Conservation (phyloP, 2,888 invertebrate species). For the Lottia gigantea region DNA sequence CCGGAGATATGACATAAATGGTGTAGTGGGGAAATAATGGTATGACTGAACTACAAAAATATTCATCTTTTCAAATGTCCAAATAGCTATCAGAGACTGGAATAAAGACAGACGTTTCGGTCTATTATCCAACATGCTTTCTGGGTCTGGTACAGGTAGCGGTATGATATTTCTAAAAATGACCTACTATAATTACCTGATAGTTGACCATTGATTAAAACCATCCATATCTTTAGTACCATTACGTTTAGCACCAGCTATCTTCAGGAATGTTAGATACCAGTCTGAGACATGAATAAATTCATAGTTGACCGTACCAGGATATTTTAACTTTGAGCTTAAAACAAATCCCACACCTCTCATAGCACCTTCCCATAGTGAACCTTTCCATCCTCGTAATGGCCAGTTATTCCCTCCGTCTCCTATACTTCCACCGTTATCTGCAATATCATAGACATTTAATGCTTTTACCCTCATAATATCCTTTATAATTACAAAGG, state of each 20-base stretch:
- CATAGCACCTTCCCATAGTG: not conserved
- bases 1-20: too few relatives aligned
- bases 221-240: conserved; percentile 62
- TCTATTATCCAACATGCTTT: too few relatives aligned
- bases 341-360: not conserved
- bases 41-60: too few relatives aligned
- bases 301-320: conserved; percentile 32
- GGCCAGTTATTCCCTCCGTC: conserved; percentile 62
- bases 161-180: too few relatives aligned
- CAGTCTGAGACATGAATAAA: conserved; percentile 65
- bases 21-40: too few relatives aligned
- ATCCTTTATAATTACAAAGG: too few relatives aligned
- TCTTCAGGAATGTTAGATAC: conserved; percentile 60
- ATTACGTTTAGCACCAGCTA: conserved; percentile 56
- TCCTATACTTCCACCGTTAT: conserved; percentile 59
- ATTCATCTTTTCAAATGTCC: too few relatives aligned
- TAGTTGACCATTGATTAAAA: conserved; percentile 58
- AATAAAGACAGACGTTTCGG: too few relatives aligned
- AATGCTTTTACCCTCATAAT: too few relatives aligned
- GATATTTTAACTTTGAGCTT: conserved; percentile 31
- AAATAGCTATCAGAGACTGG: too few relatives aligned
- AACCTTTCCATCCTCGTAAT: conserved; percentile 43
- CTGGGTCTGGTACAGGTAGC: too few relatives aligned
- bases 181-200: conserved; percentile 46
- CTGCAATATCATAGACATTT: conserved; percentile 65